Conservation (phyloP, 2,797 vertebrate species). For the Euphonia xanthogaster region DNA sequence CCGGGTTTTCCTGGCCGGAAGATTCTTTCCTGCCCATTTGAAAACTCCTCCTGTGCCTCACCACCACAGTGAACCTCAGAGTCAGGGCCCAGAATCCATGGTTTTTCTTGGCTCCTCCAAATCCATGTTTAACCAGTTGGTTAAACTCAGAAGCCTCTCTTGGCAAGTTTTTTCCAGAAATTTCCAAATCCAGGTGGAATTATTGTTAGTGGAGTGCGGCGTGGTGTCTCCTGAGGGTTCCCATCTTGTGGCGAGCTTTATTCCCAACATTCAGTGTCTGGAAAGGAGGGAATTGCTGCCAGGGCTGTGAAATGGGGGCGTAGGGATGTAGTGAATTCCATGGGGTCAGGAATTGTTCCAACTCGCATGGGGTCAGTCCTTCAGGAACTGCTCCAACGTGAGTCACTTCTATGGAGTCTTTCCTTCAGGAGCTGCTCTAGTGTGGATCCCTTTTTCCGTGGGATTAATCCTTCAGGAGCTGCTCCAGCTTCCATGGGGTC, state of each 20-base stretch:
- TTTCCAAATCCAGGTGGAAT: background rate
- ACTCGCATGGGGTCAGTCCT: rapidly evolving
- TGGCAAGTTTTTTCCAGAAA: background rate
- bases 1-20: rapidly evolving
- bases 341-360: background rate
- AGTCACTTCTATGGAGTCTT: background rate
- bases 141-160: background rate
- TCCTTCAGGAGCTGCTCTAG: background rate
- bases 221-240: background rate
- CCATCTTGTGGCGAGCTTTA: rapidly evolving
- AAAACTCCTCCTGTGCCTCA: background rate
- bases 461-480: background rate
- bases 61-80: rapidly evolving
- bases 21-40: rapidly evolving
- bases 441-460: background rate
- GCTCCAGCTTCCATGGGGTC: background rate
- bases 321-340: background rate
- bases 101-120: background rate
- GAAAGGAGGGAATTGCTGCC: background rate
- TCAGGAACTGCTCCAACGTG: background rate
- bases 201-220: rapidly evolving
- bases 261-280: background rate
- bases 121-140: rapidly evolving
- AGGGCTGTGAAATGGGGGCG: background rate
- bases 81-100: rapidly evolving